phyloP scores from a whole-genome alignment of 2,888 invertebrate genomes.

The Hipparchia semele region DNA sequence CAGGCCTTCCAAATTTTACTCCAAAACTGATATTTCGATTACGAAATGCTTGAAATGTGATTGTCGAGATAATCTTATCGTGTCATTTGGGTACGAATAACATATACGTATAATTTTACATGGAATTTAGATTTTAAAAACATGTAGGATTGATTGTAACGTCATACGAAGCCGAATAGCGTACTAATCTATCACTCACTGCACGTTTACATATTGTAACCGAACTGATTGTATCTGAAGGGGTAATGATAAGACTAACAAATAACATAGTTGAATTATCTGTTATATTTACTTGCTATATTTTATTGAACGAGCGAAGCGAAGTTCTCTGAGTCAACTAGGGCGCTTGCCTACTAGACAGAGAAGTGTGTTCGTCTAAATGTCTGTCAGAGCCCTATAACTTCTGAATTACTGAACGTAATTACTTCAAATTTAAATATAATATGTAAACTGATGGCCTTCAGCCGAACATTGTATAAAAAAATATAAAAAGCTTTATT shows the following conservation, averaged over 20 bases:
- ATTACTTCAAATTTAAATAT: too few relatives aligned
- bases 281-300: not conserved
- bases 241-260: conserved; percentile 32
- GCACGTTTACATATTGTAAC: conserved; percentile 28
- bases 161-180: not conserved
- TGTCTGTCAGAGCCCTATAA: too few relatives aligned
- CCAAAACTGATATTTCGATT: not conserved
- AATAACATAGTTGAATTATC: conserved; percentile 25
- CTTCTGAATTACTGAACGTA: too few relatives aligned
- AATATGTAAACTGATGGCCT: too few relatives aligned
- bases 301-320: conserved; percentile 2
- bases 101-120: conserved; percentile 10
- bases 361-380: too few relatives aligned
- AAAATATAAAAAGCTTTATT: too few relatives aligned
- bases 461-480: too few relatives aligned
- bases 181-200: conserved; percentile 29
- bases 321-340: too few relatives aligned
- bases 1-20: not conserved
- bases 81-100: not conserved
- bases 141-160: not conserved
- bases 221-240: conserved; percentile 25
- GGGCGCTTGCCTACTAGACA: too few relatives aligned
- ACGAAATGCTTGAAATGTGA: not conserved
- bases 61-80: not conserved
- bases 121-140: conserved; percentile 10